A percentile compares a stretch with the other conserved stretches of the same genome.
Evolutionary conservation across 2,113 vertebrate genomes (phyloP).

Genomic region (Chlamydotis undulata): DNA sequence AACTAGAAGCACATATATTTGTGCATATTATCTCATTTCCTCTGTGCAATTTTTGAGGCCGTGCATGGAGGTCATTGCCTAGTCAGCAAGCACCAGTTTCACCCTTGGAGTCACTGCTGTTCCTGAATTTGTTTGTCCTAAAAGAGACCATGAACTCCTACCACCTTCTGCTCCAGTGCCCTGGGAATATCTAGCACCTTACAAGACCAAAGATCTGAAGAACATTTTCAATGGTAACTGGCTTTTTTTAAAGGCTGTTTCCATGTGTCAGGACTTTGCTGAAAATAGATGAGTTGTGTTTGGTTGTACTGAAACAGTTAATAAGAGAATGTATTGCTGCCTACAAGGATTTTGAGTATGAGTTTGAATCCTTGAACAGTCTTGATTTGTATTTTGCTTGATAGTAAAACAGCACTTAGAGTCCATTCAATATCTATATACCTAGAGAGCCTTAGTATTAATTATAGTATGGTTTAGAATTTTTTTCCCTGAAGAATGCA

Average conservation of each 20-base stretch:
- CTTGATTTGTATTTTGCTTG: background rate
- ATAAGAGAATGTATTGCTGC: background rate
- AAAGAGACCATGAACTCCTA: background rate
- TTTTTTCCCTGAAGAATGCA: background rate
- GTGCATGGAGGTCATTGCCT: background rate
- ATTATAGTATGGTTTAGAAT: background rate
- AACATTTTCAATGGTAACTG: background rate
- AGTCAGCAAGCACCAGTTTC: background rate
- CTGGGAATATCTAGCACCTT: background rate
- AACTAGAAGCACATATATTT: background rate
- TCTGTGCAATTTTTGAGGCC: background rate
- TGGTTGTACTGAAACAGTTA: background rate
- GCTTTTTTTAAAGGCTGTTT: background rate
- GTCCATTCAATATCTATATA: background rate
- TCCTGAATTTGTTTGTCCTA: background rate
- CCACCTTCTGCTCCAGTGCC: background rate
- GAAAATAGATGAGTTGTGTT: background rate
- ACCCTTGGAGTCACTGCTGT: background rate
- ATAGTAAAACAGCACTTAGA: background rate
- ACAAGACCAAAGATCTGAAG: background rate
- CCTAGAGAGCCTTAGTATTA: background rate
- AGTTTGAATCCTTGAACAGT: background rate
- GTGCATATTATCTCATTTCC: constrained; percentile 61
- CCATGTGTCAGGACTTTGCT: background rate
- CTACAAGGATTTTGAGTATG: background rate